These are phyloP conservation scores for Crossaster papposus DNA, from an alignment of 53 echinoderm and acorn worm genomes.

Conservation along the genomic window DNA sequence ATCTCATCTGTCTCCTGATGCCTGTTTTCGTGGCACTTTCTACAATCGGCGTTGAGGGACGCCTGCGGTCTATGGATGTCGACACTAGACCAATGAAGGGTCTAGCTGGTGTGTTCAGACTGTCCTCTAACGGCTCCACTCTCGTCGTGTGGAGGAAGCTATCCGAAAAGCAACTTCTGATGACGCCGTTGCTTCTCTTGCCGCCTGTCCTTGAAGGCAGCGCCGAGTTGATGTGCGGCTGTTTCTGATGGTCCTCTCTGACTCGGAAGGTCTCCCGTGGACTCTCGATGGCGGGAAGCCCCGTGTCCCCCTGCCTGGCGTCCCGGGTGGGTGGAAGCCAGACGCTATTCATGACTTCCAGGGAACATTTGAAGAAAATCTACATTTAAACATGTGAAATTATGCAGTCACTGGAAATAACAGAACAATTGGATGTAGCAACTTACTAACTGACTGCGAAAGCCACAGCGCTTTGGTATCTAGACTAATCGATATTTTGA, in stretches of 20 bases:
- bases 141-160: slow-evolving; percentile 56
- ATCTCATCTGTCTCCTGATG: slow-evolving; percentile 1
- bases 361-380: no score
- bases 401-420: no score
- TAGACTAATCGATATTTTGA: no score
- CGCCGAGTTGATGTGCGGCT: background rate
- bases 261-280: background rate
- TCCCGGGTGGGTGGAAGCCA: background rate
- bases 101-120: background rate
- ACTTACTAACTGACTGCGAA: no score
- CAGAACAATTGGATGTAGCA: no score
- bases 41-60: slow-evolving; percentile 42
- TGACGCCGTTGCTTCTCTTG: slow-evolving; percentile 6
- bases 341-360: slow-evolving; percentile 36
- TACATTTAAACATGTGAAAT: no score
- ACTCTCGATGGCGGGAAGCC: slow-evolving; percentile 23
- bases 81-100: slow-evolving; percentile 19
- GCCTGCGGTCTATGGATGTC: slow-evolving; percentile 19
- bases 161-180: slow-evolving; percentile 37
- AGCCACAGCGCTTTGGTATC: no score
- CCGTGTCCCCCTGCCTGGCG: background rate
- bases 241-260: background rate
- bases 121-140: slow-evolving; percentile 28
- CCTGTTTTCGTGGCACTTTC: slow-evolving; percentile 13
- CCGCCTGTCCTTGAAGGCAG: background rate